A percentile compares a stretch with the other conserved stretches of the same genome.
These are phyloP conservation scores for Nomada ferruginata DNA, from an alignment of 2,888 invertebrate genomes.

Conservation along the genomic window DNA sequence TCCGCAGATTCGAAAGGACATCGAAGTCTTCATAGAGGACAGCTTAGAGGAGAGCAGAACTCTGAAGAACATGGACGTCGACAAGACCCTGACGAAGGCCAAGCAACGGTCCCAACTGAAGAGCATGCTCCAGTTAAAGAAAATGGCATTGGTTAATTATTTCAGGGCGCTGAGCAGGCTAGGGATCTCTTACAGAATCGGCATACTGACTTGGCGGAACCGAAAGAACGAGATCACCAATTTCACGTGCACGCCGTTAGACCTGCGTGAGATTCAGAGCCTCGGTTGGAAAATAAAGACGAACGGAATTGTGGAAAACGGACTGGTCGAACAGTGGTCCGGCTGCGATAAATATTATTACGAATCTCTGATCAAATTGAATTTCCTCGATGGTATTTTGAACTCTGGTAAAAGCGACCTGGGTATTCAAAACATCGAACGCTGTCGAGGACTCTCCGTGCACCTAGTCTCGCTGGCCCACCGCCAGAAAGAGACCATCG, in stretches of 20 bases:
- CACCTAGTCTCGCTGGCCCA: conserved; percentile 90
- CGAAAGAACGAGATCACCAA: conserved; percentile 85
- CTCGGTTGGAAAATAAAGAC: neutral
- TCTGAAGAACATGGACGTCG: conserved; percentile 87
- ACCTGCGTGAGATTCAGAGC: conserved; percentile 83
- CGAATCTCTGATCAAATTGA: conserved; percentile 89
- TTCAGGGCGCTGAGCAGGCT: conserved; percentile 91
- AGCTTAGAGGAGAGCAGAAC: conserved; percentile 89
- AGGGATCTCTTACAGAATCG: conserved; percentile 93
- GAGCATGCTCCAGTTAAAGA: conserved; percentile 93
- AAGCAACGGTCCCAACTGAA: conserved; percentile 93
- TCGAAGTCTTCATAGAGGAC: conserved; percentile 88
- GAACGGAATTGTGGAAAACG: neutral
- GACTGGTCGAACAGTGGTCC: conserved; percentile 87
- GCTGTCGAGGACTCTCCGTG: conserved; percentile 93
- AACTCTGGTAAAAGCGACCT: conserved; percentile 91
- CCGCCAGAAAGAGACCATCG: conserved; percentile 88
- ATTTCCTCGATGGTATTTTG: conserved; percentile 87
- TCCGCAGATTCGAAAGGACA: conserved; percentile 86
- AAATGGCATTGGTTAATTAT: conserved; percentile 93
- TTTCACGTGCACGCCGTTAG: conserved; percentile 89
- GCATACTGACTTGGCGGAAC: conserved; percentile 85
- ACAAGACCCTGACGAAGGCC: conserved; percentile 85
- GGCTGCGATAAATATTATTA: conserved; percentile 91
- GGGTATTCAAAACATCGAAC: conserved; percentile 91